Conservation (phyloP, 92 coral and sea anemone species). For the Bergia puertoricense region DNA sequence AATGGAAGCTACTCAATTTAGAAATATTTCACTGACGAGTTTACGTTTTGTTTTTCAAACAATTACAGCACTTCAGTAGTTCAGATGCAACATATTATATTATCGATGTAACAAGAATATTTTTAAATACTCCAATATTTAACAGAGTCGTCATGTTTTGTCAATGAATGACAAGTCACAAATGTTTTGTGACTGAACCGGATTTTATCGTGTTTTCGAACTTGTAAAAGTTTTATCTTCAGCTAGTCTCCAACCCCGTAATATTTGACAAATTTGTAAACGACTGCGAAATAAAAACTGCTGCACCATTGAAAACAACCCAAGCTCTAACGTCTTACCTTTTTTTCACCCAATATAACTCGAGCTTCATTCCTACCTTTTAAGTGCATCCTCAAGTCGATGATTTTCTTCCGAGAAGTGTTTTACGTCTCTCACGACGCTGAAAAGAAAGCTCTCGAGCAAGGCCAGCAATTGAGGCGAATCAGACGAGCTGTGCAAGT, state of each 20-base stretch:
- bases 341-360: background rate
- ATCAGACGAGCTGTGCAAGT: conserved; percentile 78
- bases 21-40: background rate
- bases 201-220: no score
- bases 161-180: no score
- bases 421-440: conserved; percentile 93
- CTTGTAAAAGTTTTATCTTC: no score
- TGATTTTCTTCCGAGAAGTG: conserved; percentile 86
- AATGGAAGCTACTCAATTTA: background rate
- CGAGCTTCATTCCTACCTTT: conserved; percentile 59
- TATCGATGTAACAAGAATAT: background rate
- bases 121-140: background rate
- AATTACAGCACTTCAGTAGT: background rate
- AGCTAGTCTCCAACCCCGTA: no score
- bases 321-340: no score
- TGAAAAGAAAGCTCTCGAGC: conserved; percentile 87
- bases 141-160: no score
- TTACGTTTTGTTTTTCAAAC: background rate
- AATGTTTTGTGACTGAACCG: no score
- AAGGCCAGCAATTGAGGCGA: conserved; percentile 86
- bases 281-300: no score
- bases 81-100: no score
- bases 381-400: conserved; percentile 93
- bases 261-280: no score
- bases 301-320: no score